Evolutionary conservation across 1,140 invertebrate species (phyloP).

Genomic region (Whitmania pigra): DNA sequence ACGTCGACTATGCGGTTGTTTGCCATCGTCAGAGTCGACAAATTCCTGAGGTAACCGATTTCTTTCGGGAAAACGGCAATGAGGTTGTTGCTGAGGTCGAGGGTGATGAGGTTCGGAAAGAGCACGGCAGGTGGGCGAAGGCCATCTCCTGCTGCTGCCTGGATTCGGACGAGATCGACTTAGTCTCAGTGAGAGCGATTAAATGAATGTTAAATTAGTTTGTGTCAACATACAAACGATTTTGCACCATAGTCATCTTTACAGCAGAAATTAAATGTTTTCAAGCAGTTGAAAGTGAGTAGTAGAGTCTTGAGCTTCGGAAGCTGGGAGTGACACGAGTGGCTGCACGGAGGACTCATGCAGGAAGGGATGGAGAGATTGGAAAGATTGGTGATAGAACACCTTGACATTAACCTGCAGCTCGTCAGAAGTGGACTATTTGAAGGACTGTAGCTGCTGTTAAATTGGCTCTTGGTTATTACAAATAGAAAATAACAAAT

Average conservation of each 20-base stretch:
- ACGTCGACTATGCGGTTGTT: constrained; percentile 58
- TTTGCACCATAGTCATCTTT: background rate
- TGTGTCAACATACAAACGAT: background rate
- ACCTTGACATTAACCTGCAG: constrained; percentile 1
- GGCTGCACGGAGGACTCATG: constrained; percentile 7
- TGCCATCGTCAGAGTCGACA: constrained; percentile 86
- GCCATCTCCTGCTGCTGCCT: background rate
- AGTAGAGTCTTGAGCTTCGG: constrained; percentile 24
- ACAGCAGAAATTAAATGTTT: constrained; percentile 1
- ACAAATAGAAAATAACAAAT: too few relatives aligned
- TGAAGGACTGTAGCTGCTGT: too few relatives aligned
- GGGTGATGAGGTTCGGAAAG: constrained; percentile 83
- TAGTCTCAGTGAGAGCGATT: background rate
- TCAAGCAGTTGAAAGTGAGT: constrained; percentile 22
- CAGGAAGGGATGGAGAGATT: background rate
- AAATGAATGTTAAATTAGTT: background rate
- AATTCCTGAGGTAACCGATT: constrained; percentile 68
- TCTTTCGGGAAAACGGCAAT: constrained; percentile 65
- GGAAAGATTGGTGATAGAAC: background rate
- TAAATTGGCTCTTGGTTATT: too few relatives aligned
- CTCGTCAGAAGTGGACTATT: too few relatives aligned
- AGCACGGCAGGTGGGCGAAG: constrained; percentile 48
- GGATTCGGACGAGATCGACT: background rate
- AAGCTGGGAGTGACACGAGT: constrained; percentile 20
- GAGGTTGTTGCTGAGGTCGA: constrained; percentile 82